Evolutionary conservation across 2,888 invertebrate species (phyloP), one percentile per base, ranked within the genome.

Genomic region (Drosophila borealis): DNA sequence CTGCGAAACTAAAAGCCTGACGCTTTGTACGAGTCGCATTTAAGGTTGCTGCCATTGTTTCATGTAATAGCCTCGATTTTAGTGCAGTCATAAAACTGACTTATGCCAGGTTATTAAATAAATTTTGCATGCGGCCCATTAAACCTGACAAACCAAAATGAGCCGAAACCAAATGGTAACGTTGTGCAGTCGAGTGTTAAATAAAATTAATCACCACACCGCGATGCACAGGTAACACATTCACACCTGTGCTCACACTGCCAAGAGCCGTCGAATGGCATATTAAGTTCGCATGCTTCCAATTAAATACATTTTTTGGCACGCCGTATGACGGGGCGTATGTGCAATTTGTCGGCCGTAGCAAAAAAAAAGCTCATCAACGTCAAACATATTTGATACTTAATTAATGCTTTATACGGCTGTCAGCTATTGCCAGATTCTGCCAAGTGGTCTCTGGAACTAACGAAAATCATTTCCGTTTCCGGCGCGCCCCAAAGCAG

Each of bases 61-160:
- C 6, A 36, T 50, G 63, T 68, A 62, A 81, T 67, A 57, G 60
- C 56, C 78, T 2, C 9, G 36, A 64, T 33, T 82, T 76, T 72
- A 86, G 62, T 72, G 55, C 25, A 45, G 19, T 54, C 63, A 61
- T 81, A 81, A 88, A 88, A 39, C 48, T 56, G 48, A 82, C 73
- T 68, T 64, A 74, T 64, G 62, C 71, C 55, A 81, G 62, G 65
- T 82, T 75, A 86, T 82, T 82, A 88, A 86, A 82, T 88, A 86
- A 76, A 88, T 89, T 70, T 88, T 86, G 56, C 53, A 86, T 86
- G 77, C 49, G 74, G 49, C 80, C 82, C 88, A 82, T 82, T 88
- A 76, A 88, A 70, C 60, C 50, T 54, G 65, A 63, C 68, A 34
- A 53, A 59, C 46, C 55, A 46, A 60, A 54, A 68, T 57, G 60